phyloP scores from a whole-genome alignment of 1,140 invertebrate genomes.

The Oryctes rhinoceros region DNA sequence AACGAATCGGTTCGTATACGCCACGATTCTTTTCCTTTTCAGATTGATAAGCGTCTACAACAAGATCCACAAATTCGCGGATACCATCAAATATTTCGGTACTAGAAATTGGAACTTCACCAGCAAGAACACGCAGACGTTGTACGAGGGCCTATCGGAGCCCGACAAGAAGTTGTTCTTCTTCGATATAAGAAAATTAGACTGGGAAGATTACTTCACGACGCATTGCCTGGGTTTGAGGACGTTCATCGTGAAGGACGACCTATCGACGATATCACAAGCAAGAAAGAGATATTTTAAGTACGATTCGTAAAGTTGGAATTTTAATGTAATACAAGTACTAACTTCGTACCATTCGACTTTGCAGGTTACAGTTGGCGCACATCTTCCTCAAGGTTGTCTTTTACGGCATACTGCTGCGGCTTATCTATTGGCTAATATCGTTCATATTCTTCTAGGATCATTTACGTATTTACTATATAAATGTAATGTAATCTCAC shows the following conservation, averaged over 20 bases:
- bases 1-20: background rate
- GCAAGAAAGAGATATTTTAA: conserved; percentile 48
- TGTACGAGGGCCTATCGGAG: conserved; percentile 68
- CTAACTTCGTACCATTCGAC: background rate
- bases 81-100: conserved; percentile 77
- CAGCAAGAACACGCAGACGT: conserved; percentile 69
- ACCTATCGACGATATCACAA: conserved; percentile 7
- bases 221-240: conserved; percentile 24
- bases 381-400: background rate
- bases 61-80: conserved; percentile 76
- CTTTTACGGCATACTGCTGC: background rate
- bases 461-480: background rate
- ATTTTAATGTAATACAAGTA: background rate
- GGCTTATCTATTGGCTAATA: background rate
- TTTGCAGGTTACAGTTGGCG: background rate
- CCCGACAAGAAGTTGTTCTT: conserved; percentile 72
- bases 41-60: conserved; percentile 78
- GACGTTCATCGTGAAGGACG: conserved; percentile 36
- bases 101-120: conserved; percentile 74
- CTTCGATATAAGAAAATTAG: conserved; percentile 72
- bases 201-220: conserved; percentile 66
- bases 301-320: background rate
- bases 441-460: background rate
- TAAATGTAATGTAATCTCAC: background rate
- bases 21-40: conserved; percentile 46